Evolutionary conservation across 2,888 invertebrate genomes (phyloP), one percentile per base, ranked within the genome.

Genomic region (Erynnis tages): DNA sequence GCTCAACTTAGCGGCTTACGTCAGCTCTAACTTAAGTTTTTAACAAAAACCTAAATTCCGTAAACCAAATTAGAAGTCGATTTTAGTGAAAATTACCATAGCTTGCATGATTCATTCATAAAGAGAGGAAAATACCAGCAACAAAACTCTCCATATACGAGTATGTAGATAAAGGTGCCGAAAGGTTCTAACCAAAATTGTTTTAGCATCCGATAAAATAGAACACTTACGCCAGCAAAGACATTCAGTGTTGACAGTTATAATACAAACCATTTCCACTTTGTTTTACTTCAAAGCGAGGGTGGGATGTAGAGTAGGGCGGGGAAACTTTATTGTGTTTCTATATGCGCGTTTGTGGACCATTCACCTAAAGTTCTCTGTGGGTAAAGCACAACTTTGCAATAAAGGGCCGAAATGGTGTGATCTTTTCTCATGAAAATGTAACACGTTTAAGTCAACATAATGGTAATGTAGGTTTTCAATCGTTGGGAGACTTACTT

Each of bases 221-320:
- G 38, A 48, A 41, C 48, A 41, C 25, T 48, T 30, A 48, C 48
- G 40, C 4, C n/a, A 16, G 16, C 48, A 49, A 49, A 49, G 48
- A 34, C 40, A 40, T 23, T 49, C 48, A 25, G 32, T 40, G 48
- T 40, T 49, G 48, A 49, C 48, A 41, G 32, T 49, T 49, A 49
- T 49, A 49, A 41, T 49, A 41, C 49, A 41, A 41, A 34, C 30
- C 49, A 48, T 48, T 47, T 32, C 32, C 48, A 48, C 48, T 40
- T 49, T 49, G 49, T 49, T 49, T 49, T 41, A 49, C 49, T 41
- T 32, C 41, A 49, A 49, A 49, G 48, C 32, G 48, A 49, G 40
- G 48, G 48, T 3, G 10, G 45, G 25, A 30, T 32, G 21, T 30
- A 13, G 29, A 47, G 47, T 30, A 32, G 48, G 40, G 48, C 11